Evolutionary conservation across 1,140 invertebrate species (phyloP).

Genomic region (Galleria mellonella): DNA sequence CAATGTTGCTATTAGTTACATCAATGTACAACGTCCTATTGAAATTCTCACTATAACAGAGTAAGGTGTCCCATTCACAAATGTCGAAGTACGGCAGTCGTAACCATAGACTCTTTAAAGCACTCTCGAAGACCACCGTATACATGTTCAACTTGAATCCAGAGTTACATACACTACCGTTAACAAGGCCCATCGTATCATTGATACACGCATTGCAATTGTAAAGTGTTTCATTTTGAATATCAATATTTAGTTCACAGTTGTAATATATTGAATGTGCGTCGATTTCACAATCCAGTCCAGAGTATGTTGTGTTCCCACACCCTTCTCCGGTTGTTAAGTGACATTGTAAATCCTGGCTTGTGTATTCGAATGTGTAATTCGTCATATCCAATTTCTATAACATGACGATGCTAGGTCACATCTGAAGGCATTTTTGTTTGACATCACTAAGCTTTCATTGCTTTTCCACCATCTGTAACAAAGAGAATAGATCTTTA

Average conservation of each 20-base stretch:
- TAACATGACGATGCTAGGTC: slow-evolving; percentile 33
- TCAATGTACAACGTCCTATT: slow-evolving; percentile 61
- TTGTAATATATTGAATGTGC: slow-evolving; percentile 30
- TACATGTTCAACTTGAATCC: slow-evolving; percentile 59
- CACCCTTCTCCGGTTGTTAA: slow-evolving; percentile 32
- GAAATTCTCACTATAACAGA: slow-evolving; percentile 41
- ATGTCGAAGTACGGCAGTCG: slow-evolving; percentile 36
- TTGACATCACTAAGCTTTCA: slow-evolving; percentile 5
- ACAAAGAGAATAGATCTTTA: slow-evolving; percentile 10
- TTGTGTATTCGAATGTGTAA: slow-evolving; percentile 34
- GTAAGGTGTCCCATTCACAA: slow-evolving; percentile 41
- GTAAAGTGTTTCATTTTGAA: slow-evolving; percentile 66
- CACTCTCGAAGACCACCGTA: slow-evolving; percentile 52
- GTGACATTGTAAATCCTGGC: slow-evolving; percentile 45
- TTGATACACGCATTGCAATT: slow-evolving; percentile 49
- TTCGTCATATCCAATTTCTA: slow-evolving; percentile 42
- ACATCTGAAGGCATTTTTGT: slow-evolving; percentile 30
- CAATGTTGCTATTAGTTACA: slow-evolving; percentile 22
- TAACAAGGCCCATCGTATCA: slow-evolving; percentile 31
- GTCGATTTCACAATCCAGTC: slow-evolving; percentile 38
- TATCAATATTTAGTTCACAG: slow-evolving; percentile 55
- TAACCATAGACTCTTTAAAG: slow-evolving; percentile 60
- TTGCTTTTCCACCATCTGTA: slow-evolving; percentile 16
- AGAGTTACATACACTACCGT: slow-evolving; percentile 44
- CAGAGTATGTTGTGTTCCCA: slow-evolving; percentile 22